phyloP scores from a whole-genome alignment of 2,113 vertebrate genomes.

The Onychostruthus taczanowskii region DNA sequence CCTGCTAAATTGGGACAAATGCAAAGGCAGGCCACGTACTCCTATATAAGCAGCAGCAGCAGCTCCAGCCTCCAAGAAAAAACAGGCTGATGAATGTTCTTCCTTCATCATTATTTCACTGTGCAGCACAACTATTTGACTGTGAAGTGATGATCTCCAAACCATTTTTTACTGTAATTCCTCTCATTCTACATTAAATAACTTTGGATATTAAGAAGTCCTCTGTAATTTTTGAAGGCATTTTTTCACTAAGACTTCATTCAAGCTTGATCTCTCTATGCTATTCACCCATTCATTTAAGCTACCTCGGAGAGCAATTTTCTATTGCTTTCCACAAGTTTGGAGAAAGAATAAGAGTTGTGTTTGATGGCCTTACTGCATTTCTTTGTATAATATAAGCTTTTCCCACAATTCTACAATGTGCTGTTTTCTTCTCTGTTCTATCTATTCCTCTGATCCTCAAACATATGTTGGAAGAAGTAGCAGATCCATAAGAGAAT shows the following conservation, averaged over 20 bases:
- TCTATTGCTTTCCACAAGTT: not conserved
- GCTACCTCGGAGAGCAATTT: not conserved
- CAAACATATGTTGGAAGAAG: not conserved
- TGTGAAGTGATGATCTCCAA: not conserved
- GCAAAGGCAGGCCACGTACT: not conserved
- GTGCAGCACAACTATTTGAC: not conserved
- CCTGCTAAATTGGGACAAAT: not conserved
- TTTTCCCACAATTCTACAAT: not conserved
- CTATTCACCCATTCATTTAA: not conserved
- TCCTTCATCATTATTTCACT: not conserved
- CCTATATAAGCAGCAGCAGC: not conserved
- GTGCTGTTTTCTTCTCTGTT: not conserved
- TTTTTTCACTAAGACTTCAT: not conserved
- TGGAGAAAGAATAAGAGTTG: not conserved
- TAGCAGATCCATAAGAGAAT: not conserved
- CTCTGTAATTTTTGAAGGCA: not conserved
- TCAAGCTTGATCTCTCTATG: not conserved
- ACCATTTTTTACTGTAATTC: not conserved
- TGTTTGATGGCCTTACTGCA: not conserved
- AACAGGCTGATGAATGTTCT: not conserved
- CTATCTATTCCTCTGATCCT: not conserved
- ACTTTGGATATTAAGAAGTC: not conserved
- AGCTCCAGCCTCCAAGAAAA: not conserved
- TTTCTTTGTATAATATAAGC: not conserved
- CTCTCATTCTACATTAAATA: slow-evolving; percentile 8